Percentiles rank a stretch among this genome's conserved stretches.
Evolutionary conservation across 2,797 vertebrate species (phyloP).

Genomic region (Channallabes apus): DNA sequence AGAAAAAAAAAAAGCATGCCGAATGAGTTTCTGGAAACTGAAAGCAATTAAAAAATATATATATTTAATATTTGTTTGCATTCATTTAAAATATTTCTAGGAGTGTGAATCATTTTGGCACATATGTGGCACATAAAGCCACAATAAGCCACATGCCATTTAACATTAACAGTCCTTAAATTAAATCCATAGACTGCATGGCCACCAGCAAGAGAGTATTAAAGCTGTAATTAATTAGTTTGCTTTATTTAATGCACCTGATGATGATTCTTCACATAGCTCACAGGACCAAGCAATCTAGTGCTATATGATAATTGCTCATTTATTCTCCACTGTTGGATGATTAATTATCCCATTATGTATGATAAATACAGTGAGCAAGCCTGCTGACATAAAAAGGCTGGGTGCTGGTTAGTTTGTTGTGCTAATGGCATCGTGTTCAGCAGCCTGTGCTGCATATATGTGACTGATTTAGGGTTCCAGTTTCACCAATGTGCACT

Average conservation of each 20-base stretch:
- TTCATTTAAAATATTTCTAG: background rate
- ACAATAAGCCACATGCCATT: background rate
- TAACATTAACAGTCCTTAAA: background rate
- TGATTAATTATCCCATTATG: conserved; percentile 32
- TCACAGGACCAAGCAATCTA: background rate
- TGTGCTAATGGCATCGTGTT: conserved; percentile 33
- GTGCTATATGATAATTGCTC: conserved; percentile 3
- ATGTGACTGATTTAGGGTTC: conserved; percentile 29
- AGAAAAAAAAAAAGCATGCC: background rate
- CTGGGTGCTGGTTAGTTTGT: conserved; percentile 13
- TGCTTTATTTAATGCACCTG: conserved; percentile 4
- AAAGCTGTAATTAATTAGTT: conserved; percentile 28
- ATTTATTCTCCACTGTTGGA: background rate
- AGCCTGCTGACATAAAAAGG: background rate
- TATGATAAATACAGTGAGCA: conserved; percentile 28
- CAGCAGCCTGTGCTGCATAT: conserved; percentile 26
- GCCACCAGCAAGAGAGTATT: conserved; percentile 21
- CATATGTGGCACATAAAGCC: background rate
- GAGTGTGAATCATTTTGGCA: background rate
- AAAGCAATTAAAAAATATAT: background rate
- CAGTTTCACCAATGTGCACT: conserved; percentile 33
- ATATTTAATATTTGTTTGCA: background rate
- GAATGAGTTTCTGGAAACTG: background rate
- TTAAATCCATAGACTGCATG: background rate
- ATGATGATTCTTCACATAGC: background rate